Evolutionary conservation across 2,113 vertebrate genomes (phyloP), one percentile per base, ranked within the genome.

Genomic region (Limanda limanda): DNA sequence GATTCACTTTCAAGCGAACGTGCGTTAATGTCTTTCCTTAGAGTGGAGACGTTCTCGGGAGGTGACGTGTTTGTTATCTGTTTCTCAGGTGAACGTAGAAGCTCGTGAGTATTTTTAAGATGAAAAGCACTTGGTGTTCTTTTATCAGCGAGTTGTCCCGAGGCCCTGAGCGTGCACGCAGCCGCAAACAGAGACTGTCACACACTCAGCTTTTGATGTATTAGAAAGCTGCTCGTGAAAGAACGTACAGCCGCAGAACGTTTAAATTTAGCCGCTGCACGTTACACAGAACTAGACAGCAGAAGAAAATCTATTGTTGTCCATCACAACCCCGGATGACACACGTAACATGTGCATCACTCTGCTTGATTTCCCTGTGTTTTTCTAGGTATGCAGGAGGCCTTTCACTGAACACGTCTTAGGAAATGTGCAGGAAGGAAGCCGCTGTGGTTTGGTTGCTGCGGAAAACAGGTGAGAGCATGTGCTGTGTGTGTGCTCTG

Each of bases 381-480:
- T 78, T 51, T 91, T 90, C 85, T 77, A 72, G 81, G 88, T 83
- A 87, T 1, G 60, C 15, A 2, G 13, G 85, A 54, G 80, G 74
- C 74, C 84, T 17, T 90, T 92, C 84, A 71, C 71, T 79, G 82
- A 91, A 87, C 72, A 52, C 67, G 0, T 72, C 78, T 71, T 76
- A 76, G 75, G 35, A 82, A 81, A 83, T 69, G 71, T 48, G 63
- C 66, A 48, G 75, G 86, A 72, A 94, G 93, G 93, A 95, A 95
- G 81, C 90, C 72, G 89, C 82, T 88, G 90, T 92, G 93, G 92
- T 94, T 76, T 71, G 91, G 92, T 27, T 92, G 79, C 89, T 54
- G 42, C 13, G 83, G 93, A 92, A 93, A 93, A 91, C 94, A 94
- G 93, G 92, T 94, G 89, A 94, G 86, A 88, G 74, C 64, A 65